Evolutionary conservation across 2,888 invertebrate genomes (phyloP), one percentile per base, ranked within the genome.

Genomic region (Drosophila austrosaltans): DNA sequence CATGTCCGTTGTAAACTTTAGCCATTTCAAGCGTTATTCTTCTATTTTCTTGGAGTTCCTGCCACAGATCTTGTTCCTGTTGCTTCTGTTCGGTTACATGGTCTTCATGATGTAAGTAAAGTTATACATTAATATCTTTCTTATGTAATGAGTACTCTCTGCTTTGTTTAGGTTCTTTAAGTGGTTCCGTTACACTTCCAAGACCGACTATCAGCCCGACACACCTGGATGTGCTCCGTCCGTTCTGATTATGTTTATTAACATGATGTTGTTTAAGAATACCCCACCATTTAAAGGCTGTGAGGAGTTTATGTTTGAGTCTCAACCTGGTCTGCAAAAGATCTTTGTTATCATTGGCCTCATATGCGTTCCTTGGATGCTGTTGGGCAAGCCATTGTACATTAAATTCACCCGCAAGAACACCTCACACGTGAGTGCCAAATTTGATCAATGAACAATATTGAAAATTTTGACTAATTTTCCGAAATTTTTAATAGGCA

Each of bases 331-430:
- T 0, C 77, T 98, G 30, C 98, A 99, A 92, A 94, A 94, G 62
- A 93, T 95, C 16, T 94, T 99, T 73, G 96, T 99, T n/a, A 87
- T 97, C 3, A 91, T 96, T 20, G 98, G 96, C 0, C 91, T 99
- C 3, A 90, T 96, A 40, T 98, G 98, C 91, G 95, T 99, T 66
- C 99, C 99, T 0, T 96, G 98, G 94, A 97, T 99, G 97, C 92
- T 99, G 89, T 92, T 98, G 1, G 97, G 96, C 61, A 99, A 99
- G 92, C 99, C 99, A 0, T 92, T 98, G 67, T 94, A 96, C 87
- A 94, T 98, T 72, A 90, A 89, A 63, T 85, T 84, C 59, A 89
- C 89, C 0, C 90, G 92, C 61, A 87, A 88, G 61, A 82, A 78
- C 56, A 72, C 81, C 10, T 66, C 74, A 16, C 91, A 90, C 75